These are phyloP conservation scores for Ophonus ardosiacus DNA, from an alignment of 2,888 invertebrate species.

Conservation along the genomic window DNA sequence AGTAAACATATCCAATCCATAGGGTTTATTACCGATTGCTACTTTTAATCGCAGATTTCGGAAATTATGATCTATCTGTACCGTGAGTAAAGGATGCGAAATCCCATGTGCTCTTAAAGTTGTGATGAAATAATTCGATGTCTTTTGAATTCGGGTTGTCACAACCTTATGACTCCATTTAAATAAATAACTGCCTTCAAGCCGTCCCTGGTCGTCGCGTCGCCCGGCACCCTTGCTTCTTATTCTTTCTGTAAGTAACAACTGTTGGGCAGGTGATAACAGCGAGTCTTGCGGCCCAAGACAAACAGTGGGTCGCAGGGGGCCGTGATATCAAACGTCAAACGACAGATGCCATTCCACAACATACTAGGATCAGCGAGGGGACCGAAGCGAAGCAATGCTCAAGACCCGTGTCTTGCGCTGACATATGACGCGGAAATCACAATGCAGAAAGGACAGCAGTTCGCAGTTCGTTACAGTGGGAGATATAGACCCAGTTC, in stretches of 20 bases:
- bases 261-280: conserved; percentile 44
- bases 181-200: not conserved
- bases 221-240: conserved; percentile 6
- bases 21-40: too few relatives aligned
- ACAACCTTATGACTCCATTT: not conserved
- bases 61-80: too few relatives aligned
- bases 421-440: conserved; percentile 29
- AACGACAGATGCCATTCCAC: conserved; percentile 21
- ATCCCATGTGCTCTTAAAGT: too few relatives aligned
- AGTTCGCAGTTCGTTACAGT: not conserved
- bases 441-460: conserved; percentile 14
- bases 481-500: not conserved
- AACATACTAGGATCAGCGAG: not conserved
- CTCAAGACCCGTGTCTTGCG: not conserved
- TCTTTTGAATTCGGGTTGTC: too few relatives aligned
- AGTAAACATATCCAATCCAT: too few relatives aligned
- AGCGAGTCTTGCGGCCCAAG: conserved; percentile 14
- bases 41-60: too few relatives aligned
- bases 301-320: conserved; percentile 20
- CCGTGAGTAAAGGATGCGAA: too few relatives aligned
- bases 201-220: conserved; percentile 24
- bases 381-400: not conserved
- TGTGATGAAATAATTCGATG: too few relatives aligned
- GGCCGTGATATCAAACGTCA: conserved; percentile 40
- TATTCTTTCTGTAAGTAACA: conserved; percentile 2